Base-by-base conservation (phyloP, 1,140 invertebrate genomes). In the Drosophila insularis region DNA sequence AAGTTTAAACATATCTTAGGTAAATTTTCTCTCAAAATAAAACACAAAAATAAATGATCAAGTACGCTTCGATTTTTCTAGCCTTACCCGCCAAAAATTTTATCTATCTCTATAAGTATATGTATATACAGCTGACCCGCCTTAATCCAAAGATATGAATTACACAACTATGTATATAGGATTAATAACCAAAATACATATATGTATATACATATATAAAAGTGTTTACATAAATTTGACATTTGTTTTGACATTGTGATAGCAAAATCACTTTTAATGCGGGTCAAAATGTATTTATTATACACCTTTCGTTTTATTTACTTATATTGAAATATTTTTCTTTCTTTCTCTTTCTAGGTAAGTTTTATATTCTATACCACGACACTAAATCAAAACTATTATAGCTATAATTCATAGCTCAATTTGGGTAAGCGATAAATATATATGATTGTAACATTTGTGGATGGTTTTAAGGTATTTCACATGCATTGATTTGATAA, bases 1-100 rank as follows among this genome's bases (percentile, higher is more conserved):
- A 92, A 92, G 68, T 90, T 92, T 60, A 90, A 89, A 68, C 80
- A 91, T 53, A 90, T 91, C 7, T 59, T 92, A 90, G 85, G 91
- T 92, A 92, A 91, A 10, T 10, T 37, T 37, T 10, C 8, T 10
- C 19, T 17, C 5, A 43, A 14, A 14, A 2, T 35, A 10, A 35
- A 35, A n/a, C n/a, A n/a, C n/a, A n/a, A 8, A 11, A 0, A 40
- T 17, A 17, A 43, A 17, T 27, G 27, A 27, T n/a, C n/a, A n/a
- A 43, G 43, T 50, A 21, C 21, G 43, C 43, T 8, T 50, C 17
- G 43, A 40, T 39, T 59, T 21, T 59, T 11, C n/a, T 37, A 37
- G 10, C 35, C 32, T 11, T 8, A 8, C 2, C 10, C 5, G 2
- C 4, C 1, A 10, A 35, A 35, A 1, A 2, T 0, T 35, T 8